Base-by-base conservation (phyloP, 1,140 invertebrate genomes). In the Oreohelix idahoensis region DNA sequence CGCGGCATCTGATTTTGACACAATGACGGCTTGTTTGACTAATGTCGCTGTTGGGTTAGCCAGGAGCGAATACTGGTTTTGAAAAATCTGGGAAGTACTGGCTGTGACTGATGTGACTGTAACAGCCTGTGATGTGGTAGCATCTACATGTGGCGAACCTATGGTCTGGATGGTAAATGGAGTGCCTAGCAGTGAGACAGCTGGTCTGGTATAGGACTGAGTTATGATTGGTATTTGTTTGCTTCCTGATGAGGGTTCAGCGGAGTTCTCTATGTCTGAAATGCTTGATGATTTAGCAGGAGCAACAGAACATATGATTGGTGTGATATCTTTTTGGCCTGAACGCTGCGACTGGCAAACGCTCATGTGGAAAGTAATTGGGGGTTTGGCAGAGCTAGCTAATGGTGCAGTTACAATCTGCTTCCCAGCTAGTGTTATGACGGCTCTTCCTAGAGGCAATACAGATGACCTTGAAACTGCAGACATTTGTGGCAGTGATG, bases 231-330 rank as follows among this genome's bases (percentile, higher is more conserved):
- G 8, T 5, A 66, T 32, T 66, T 32, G 29, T 66, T 66, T 66
- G 1, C 29, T 66, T 32, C 63, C 63, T 32, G n/a, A 10, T 32
- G 11, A 23, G n/a, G 17, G n/a, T 8, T 66, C 29, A 13, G 29
- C 29, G 8, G n/a, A 5, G 1, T 29, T 32, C 8, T 0, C 29
- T 10, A 66, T 5, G 11, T 66, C n/a, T 13, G 29, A 29, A 29
- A n/a, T 13, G 5, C 13, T 29, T 36, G n/a, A n/a, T n/a, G 71
- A 26, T 73, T 73, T 73, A 1, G 26, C 71, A 26, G 71, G 71
- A n/a, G 71, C 71, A 73, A 73, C 38, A 39, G 71, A 73, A 45
- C 71, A 73, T 29, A 73, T 73, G 29, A 73, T 73, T 42, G 71
- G 71, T 0, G 38, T 26, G 2, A 45, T 13, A 13, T 73, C 36